These are phyloP conservation scores for Papilio xuthus DNA, from an alignment of 1,140 invertebrate genomes.

Conservation along the genomic window DNA sequence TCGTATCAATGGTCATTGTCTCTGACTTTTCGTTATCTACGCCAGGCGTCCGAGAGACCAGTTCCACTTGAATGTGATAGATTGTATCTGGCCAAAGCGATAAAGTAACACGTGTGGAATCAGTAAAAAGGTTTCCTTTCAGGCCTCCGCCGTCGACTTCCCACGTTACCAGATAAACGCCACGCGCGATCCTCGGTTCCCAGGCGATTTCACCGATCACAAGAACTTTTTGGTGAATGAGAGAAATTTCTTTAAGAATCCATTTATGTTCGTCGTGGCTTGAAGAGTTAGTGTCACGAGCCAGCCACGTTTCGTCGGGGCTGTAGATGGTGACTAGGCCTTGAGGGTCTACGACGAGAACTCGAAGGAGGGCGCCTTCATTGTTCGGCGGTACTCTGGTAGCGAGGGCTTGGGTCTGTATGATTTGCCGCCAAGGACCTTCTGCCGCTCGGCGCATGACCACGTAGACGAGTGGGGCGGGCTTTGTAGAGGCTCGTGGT, in stretches of 20 bases:
- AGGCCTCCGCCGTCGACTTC: conserved; percentile 90
- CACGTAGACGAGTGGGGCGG: conserved; percentile 85
- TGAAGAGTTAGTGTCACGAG: conserved; percentile 82
- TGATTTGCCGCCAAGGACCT: conserved; percentile 85
- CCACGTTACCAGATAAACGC: conserved; percentile 90
- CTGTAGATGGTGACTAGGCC: conserved; percentile 86
- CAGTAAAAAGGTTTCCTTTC: conserved; percentile 92
- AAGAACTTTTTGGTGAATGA: conserved; percentile 87
- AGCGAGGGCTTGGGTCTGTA: conserved; percentile 83
- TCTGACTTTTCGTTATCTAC: conserved; percentile 83
- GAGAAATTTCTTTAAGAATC: conserved; percentile 84
- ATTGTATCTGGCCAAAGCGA: conserved; percentile 91
- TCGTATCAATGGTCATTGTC: conserved; percentile 84
- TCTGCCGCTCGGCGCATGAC: conserved; percentile 84
- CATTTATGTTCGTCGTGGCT: conserved; percentile 81
- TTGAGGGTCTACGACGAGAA: conserved; percentile 85
- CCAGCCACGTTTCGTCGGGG: conserved; percentile 84
- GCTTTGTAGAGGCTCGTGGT: conserved; percentile 76
- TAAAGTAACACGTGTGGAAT: conserved; percentile 88
- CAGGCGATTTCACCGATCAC: conserved; percentile 90
- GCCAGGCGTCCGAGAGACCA: conserved; percentile 82
- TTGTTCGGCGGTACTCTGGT: conserved; percentile 83
- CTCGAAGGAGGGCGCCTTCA: conserved; percentile 83
- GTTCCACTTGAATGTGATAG: conserved; percentile 89
- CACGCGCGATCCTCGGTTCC: conserved; percentile 84